Conservation (phyloP, 2,113 vertebrate species). For the Galemys pyrenaicus region DNA sequence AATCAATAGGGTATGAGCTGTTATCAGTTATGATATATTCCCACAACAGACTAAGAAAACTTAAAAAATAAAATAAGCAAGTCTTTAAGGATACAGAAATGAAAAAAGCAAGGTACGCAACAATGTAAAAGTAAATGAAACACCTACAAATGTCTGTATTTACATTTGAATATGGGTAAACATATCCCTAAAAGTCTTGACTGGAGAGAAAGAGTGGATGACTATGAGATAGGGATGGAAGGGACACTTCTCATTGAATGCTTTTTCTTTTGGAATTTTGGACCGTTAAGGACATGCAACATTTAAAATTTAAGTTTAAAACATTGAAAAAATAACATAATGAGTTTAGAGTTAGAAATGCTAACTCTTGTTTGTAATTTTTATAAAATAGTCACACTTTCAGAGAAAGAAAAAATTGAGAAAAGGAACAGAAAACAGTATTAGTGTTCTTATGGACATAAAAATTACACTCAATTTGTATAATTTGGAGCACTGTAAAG, state of each 20-base stretch:
- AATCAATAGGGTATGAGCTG: neutral
- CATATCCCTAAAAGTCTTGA: neutral
- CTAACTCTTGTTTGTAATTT: neutral
- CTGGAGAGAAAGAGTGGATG: neutral
- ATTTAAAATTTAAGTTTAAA: slow-evolving; percentile 7
- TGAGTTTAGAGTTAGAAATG: neutral
- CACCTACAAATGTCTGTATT: neutral
- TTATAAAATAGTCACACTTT: neutral
- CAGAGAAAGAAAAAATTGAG: too few relatives aligned
- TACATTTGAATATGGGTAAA: neutral
- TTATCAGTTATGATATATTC: neutral
- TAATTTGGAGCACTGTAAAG: slow-evolving; percentile 24
- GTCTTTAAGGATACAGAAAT: neutral
- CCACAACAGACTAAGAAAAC: neutral
- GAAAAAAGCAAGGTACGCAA: neutral
- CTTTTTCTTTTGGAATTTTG: neutral
- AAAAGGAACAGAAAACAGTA: too few relatives aligned
- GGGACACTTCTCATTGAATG: neutral
- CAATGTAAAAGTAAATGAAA: neutral
- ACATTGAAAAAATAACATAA: neutral
- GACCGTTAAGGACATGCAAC: neutral
- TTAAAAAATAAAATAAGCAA: neutral
- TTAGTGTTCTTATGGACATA: neutral
- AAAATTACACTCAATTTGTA: neutral
- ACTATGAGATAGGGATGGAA: neutral